Evolutionary conservation across 2,797 vertebrate species (phyloP), one percentile per base, ranked within the genome.

Genomic region (Cirrhinus molitorella): DNA sequence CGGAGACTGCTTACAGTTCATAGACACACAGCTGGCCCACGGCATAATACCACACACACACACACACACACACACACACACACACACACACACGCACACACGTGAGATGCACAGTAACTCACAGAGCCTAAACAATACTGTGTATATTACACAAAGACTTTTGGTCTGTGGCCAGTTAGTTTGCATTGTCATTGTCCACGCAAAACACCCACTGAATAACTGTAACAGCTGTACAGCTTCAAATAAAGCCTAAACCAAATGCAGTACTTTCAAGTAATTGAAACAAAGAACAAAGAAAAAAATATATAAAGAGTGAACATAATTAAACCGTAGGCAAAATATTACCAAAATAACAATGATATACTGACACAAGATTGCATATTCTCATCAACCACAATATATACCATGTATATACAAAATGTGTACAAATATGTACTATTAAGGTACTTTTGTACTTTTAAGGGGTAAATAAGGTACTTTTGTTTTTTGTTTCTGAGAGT

Each of bases 1-100:
- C 2, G 3, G 63, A 83, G 63, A 45, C 74, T 78, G 53, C 81
- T 61, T 70, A 78, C 63, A 78, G 74, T 83, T 83, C 65, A 83
- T 78, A 70, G 51, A 78, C 73, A 55, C 65, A 59, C 51, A 49
- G 21, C 34, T 19, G 12, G 3, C 65, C 73, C 1, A 1, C 73
- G 61, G 65, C 17, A 47, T 47, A 59, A 77, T 47, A 49, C 16
- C 71, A 40, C 79, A 72, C 40, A 45, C 9, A 43, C 21, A 17
- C 51, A 78, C 40, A 45, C 8, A 47, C 12, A 63, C 37, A 79
- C 12, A 49, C 23, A 80, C 3, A n/a, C n/a, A n/a, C n/a, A n/a
- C n/a, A n/a, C n/a, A n/a, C n/a, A n/a, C n/a, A n/a, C n/a, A n/a
- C n/a, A n/a, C n/a, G n/a, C n/a, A n/a, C n/a, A n/a, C n/a, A n/a